These are phyloP conservation scores for Drosophila sturtevanti DNA, from an alignment of 1,140 invertebrate species.

Conservation along the genomic window DNA sequence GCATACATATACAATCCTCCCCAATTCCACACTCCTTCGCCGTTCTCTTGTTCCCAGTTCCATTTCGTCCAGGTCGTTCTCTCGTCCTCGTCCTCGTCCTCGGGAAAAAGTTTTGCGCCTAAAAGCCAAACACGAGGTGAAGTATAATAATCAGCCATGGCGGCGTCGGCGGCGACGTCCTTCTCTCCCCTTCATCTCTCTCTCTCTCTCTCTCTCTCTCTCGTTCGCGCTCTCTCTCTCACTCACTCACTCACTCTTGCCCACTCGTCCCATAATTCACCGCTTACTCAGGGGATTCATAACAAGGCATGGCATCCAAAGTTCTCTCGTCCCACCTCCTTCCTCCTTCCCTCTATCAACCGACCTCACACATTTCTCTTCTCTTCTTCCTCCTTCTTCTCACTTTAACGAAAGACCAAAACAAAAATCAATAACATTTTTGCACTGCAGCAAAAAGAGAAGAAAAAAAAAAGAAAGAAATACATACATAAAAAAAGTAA, in stretches of 20 bases:
- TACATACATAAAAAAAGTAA: too few relatives aligned
- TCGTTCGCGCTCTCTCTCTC: background rate
- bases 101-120: conserved; percentile 41
- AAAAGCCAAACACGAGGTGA: conserved; percentile 25
- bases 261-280: background rate
- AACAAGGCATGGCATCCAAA: conserved; percentile 1
- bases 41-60: background rate
- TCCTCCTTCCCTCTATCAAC: background rate
- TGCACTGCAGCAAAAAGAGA: conserved; percentile 37
- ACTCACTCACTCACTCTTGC: background rate
- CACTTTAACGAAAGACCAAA: conserved; percentile 1
- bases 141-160: conserved; percentile 37
- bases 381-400: background rate
- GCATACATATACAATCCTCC: background rate
- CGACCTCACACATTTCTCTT: background rate
- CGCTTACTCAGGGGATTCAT: background rate
- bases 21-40: background rate
- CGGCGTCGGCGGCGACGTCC: conserved; percentile 16
- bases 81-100: conserved; percentile 12
- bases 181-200: background rate
- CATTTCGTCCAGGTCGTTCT: background rate
- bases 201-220: too few relatives aligned
- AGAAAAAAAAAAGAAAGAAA: conserved; percentile 20
- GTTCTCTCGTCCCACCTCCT: background rate
- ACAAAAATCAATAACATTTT: conserved; percentile 61